These are phyloP conservation scores for Chrysolina haemoptera DNA, from an alignment of 2,888 invertebrate genomes.

Conservation along the genomic window DNA sequence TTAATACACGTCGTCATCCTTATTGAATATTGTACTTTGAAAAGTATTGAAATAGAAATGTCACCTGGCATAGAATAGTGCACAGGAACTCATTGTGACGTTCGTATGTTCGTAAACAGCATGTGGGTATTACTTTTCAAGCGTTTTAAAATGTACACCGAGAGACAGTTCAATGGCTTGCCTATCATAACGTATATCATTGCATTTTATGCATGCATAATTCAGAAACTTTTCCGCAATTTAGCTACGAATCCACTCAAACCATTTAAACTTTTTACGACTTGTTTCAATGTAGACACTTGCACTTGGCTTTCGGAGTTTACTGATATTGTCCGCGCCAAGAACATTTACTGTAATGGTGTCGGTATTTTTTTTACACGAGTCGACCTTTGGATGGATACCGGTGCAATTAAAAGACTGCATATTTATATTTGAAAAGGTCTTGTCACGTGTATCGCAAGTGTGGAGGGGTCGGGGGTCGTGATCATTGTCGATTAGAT, in stretches of 20 bases:
- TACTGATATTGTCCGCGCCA: conserved; percentile 29
- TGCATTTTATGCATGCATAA: conserved; percentile 28
- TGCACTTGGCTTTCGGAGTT: conserved; percentile 26
- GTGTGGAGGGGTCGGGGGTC: too few species aligned
- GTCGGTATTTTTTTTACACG: not conserved
- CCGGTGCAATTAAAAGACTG: not conserved
- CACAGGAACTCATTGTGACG: not conserved
- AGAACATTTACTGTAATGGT: conserved; percentile 11
- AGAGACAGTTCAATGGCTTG: conserved; percentile 26
- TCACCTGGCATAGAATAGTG: too few species aligned
- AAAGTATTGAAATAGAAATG: not conserved
- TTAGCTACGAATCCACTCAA: conserved; percentile 20
- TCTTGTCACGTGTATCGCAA: too few species aligned
- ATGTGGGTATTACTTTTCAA: not conserved
- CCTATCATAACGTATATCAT: conserved; percentile 26
- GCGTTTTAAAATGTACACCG: conserved; percentile 1
- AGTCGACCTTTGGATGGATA: conserved; percentile 1
- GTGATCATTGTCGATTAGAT: too few species aligned
- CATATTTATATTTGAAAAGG: not conserved
- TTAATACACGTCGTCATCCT: too few species aligned
- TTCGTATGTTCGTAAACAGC: not conserved
- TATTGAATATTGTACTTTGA: too few species aligned
- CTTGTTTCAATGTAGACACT: conserved; percentile 28
- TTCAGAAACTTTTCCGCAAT: conserved; percentile 32
- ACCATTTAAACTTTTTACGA: conserved; percentile 29